These are phyloP conservation scores for Myrmecobius fasciatus DNA, from an alignment of 2,113 vertebrate species.

Conservation along the genomic window DNA sequence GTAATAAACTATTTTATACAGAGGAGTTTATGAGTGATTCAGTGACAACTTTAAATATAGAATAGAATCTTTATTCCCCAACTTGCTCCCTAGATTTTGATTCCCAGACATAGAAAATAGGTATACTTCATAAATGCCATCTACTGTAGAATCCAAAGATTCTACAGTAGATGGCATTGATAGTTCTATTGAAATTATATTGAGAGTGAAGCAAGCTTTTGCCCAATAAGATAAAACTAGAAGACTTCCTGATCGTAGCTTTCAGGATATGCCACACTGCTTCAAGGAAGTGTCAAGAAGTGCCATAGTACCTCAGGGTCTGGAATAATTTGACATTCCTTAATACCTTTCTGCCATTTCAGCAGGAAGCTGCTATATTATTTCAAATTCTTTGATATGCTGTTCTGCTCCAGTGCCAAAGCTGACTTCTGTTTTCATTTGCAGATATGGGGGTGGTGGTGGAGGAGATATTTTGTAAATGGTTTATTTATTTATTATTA, in stretches of 20 bases:
- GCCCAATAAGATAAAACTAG: conserved; percentile 13
- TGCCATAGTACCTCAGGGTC: background rate
- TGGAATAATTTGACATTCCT: background rate
- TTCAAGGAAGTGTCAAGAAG: conserved; percentile 12
- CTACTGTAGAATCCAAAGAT: background rate
- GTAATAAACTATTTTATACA: too few species aligned
- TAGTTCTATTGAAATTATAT: background rate
- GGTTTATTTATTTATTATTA: too few species aligned
- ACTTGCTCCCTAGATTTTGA: background rate
- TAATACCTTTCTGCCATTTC: conserved; percentile 29
- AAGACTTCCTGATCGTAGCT: background rate
- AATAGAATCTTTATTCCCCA: background rate
- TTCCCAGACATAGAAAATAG: background rate
- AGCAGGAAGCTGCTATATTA: conserved; percentile 4
- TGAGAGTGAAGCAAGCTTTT: background rate
- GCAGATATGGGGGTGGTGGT: background rate
- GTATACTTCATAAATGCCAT: background rate
- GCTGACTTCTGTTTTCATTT: conserved; percentile 19
- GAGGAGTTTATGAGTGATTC: background rate
- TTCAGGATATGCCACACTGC: background rate
- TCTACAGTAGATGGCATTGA: background rate
- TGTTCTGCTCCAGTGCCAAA: conserved; percentile 14
- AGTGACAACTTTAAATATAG: background rate
- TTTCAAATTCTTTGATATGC: background rate
- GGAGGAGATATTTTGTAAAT: background rate